These are phyloP conservation scores for Seira ritae DNA, from an alignment of 2,888 invertebrate genomes.

Conservation along the genomic window DNA sequence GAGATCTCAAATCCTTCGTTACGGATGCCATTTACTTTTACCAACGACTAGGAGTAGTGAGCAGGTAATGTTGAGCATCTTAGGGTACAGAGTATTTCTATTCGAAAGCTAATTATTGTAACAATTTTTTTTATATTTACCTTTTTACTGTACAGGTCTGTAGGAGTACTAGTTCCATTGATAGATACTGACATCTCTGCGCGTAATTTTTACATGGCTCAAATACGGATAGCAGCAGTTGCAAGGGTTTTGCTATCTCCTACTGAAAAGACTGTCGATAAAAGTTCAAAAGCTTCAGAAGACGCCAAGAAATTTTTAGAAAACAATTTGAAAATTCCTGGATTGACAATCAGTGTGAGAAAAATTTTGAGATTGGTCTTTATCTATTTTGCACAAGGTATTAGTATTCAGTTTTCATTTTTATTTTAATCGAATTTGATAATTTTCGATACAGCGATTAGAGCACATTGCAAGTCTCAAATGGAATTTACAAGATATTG, in stretches of 20 bases:
- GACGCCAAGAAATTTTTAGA: constrained; percentile 53
- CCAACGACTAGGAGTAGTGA: constrained; percentile 53
- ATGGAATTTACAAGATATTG: constrained; percentile 46
- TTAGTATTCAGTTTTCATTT: no score
- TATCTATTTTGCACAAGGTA: no score
- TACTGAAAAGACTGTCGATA: constrained; percentile 19
- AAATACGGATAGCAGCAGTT: constrained; percentile 55
- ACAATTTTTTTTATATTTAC: not conserved
- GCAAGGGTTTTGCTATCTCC: constrained; percentile 30
- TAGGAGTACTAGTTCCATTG: constrained; percentile 40
- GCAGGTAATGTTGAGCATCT: constrained; percentile 36
- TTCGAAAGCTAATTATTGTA: not conserved
- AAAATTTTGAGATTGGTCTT: no score
- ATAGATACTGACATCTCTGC: constrained; percentile 56
- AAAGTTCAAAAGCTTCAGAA: constrained; percentile 24
- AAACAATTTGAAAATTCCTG: constrained; percentile 50
- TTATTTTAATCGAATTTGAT: no score
- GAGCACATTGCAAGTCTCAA: constrained; percentile 46
- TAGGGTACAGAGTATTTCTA: not conserved
- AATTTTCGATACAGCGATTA: constrained; percentile 34
- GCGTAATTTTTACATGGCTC: constrained; percentile 59
- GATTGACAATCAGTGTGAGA: constrained; percentile 43
- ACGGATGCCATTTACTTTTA: constrained; percentile 51
- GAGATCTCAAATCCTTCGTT: constrained; percentile 55
- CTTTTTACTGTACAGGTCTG: constrained; percentile 29